phyloP scores from a whole-genome alignment of 1,140 invertebrate genomes.

The Oreohelix idahoensis region DNA sequence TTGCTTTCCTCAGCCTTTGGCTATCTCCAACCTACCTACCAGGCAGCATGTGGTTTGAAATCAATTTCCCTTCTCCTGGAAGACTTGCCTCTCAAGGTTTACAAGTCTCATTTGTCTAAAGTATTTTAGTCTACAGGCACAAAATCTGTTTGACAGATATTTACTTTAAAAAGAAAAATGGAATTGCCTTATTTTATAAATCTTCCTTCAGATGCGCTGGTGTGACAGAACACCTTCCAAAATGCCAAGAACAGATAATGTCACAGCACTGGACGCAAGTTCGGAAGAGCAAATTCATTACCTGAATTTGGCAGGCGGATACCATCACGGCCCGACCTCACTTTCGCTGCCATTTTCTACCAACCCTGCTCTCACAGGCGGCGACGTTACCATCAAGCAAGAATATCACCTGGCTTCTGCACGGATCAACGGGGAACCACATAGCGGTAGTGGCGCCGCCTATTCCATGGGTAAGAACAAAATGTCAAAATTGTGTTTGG shows the following conservation, averaged over 20 bases:
- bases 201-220: conserved; percentile 2
- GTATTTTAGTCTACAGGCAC: no score
- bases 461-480: conserved; percentile 19
- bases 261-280: background rate
- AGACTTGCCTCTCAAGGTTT: no score
- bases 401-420: conserved; percentile 12
- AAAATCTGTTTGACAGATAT: no score
- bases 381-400: conserved; percentile 7
- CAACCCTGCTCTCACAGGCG: background rate
- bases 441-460: conserved; percentile 7
- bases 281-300: background rate
- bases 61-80: no score
- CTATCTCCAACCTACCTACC: no score
- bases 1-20: no score
- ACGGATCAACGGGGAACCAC: background rate
- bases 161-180: no score
- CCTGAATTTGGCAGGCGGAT: background rate
- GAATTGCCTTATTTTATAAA: no score
- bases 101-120: no score
- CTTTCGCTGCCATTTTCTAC: background rate
- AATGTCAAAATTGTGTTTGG: no score
- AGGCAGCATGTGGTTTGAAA: no score
- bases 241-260: background rate
- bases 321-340: background rate
- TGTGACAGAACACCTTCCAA: conserved; percentile 17